phyloP scores from a whole-genome alignment of 2,113 vertebrate species.

The Psammodynastes pulverulentus region DNA sequence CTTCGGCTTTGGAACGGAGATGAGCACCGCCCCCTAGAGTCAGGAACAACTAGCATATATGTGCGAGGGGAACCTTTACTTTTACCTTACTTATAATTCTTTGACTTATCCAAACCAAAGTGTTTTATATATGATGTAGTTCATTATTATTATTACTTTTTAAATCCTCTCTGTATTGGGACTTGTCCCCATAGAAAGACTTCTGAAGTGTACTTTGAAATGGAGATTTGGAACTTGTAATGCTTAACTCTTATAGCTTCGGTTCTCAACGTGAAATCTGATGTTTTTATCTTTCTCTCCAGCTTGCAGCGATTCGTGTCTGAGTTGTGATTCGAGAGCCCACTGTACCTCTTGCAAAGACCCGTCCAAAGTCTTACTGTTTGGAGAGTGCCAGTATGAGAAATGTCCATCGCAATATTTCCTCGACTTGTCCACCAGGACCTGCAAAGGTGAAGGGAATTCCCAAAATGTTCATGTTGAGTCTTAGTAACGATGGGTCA shows the following conservation, averaged over 20 bases:
- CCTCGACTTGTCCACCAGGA: conserved; percentile 78
- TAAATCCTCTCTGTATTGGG: not conserved
- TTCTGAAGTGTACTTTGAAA: not conserved
- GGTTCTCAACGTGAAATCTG: not conserved
- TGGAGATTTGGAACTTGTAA: not conserved
- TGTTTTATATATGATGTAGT: not conserved
- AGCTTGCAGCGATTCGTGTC: conserved; percentile 82
- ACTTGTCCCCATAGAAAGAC: not conserved
- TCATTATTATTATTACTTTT: not conserved
- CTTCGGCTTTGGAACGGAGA: no score
- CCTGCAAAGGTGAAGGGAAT: conserved; percentile 82
- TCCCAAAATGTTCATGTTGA: not conserved
- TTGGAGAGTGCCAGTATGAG: conserved; percentile 88
- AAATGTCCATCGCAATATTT: conserved; percentile 90
- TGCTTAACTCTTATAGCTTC: not conserved
- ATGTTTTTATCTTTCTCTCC: conserved; percentile 32
- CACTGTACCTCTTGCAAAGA: conserved; percentile 84
- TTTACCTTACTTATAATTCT: no score
- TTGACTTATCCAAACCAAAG: not conserved
- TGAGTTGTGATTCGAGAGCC: conserved; percentile 74
- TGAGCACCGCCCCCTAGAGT: no score
- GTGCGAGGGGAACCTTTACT: no score
- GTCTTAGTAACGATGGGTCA: not conserved
- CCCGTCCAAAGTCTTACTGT: conserved; percentile 83
- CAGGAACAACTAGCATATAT: no score